These are phyloP conservation scores for Diaprepes abbreviatus DNA, from an alignment of 2,888 invertebrate species.

Conservation along the genomic window DNA sequence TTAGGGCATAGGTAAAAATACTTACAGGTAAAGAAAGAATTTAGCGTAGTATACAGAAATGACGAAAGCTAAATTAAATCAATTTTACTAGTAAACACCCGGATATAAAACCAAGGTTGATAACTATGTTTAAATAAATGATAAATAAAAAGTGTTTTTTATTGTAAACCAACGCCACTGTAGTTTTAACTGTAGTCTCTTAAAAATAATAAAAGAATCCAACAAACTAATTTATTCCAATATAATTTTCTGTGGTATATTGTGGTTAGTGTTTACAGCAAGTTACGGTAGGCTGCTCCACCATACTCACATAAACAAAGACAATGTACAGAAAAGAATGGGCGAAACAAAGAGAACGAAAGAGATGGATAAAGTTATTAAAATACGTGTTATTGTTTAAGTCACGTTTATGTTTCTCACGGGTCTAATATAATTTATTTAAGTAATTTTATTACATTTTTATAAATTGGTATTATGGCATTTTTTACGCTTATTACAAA, in stretches of 20 bases:
- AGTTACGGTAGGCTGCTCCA: constrained; percentile 61
- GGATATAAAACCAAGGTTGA: no score
- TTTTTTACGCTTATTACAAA: constrained; percentile 11
- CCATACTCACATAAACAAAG: constrained; percentile 43
- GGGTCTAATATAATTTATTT: constrained; percentile 63
- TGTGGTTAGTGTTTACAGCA: constrained; percentile 63
- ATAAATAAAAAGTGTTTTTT: no score
- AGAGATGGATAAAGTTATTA: constrained; percentile 64
- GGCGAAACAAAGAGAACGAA: constrained; percentile 48
- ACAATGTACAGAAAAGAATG: neutral
- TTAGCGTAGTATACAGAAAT: no score
- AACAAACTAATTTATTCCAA: constrained; percentile 55
- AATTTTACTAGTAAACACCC: no score
- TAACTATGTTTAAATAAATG: no score
- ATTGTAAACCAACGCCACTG: constrained; percentile 1
- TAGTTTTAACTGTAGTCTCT: constrained; percentile 17
- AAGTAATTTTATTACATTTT: constrained; percentile 59
- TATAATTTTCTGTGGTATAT: constrained; percentile 63
- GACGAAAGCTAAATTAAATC: no score
- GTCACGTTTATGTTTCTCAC: constrained; percentile 69
- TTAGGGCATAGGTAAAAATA: no score
- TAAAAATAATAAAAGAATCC: constrained; percentile 46
- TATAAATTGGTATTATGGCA: constrained; percentile 54
- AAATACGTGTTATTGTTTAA: constrained; percentile 69
- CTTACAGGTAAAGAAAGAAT: no score